A percentile compares a stretch with the other conserved stretches of the same genome.
Conservation (phyloP, 1,140 invertebrate genomes). For the Nebria ingens region DNA sequence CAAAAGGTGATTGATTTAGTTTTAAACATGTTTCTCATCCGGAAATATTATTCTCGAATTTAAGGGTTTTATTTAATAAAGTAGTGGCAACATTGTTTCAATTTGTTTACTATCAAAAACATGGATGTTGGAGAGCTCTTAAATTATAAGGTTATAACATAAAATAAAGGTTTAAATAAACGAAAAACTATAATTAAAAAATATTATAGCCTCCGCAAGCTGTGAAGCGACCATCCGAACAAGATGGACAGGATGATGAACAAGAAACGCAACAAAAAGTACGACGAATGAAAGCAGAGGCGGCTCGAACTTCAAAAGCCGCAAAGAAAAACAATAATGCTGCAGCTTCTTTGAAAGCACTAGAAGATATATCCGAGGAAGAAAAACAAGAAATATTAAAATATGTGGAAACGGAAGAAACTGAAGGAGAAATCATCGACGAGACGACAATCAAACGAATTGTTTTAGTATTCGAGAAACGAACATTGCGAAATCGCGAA, state of each 20-base stretch:
- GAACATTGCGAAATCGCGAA: constrained; percentile 90
- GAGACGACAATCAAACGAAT: constrained; percentile 81
- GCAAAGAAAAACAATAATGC: constrained; percentile 35
- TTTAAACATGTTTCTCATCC: no score
- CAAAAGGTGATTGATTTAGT: no score
- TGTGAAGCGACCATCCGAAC: constrained; percentile 62
- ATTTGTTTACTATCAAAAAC: no score
- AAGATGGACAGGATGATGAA: constrained; percentile 53
- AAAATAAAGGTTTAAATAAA: constrained; percentile 19
- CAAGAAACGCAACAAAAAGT: constrained; percentile 40
- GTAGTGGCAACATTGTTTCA: no score
- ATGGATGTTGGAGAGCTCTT: constrained; percentile 75
- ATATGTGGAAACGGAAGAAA: constrained; percentile 71
- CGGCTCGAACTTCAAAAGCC: constrained; percentile 41
- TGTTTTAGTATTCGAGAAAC: constrained; percentile 88
- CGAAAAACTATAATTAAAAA: constrained; percentile 17
- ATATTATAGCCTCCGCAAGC: constrained; percentile 59
- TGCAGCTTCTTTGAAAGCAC: constrained; percentile 39
- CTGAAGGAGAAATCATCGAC: constrained; percentile 71
- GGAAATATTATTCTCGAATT: no score
- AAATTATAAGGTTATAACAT: constrained; percentile 20
- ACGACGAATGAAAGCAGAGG: constrained; percentile 37
- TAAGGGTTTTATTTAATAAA: no score
- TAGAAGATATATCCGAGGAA: constrained; percentile 55
- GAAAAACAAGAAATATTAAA: constrained; percentile 69